A percentile compares a stretch with the other conserved stretches of the same genome.
phyloP scores from a whole-genome alignment of 1,140 invertebrate species.

The Aradophagus sp. region DNA sequence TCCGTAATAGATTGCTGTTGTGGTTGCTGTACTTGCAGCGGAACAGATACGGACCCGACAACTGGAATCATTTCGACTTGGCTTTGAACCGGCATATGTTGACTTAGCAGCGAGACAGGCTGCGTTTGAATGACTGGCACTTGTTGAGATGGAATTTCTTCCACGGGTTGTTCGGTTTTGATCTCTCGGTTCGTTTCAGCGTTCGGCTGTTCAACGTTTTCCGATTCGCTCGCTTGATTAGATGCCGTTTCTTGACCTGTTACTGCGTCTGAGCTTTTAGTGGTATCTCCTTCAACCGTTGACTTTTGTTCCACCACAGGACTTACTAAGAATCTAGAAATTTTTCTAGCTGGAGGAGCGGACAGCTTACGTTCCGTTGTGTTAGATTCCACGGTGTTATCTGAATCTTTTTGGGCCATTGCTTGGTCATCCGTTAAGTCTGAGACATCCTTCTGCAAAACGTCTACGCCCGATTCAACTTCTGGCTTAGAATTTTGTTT shows the following conservation, averaged over 20 bases:
- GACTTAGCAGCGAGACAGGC: no score
- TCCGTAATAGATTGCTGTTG: background rate
- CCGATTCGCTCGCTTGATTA: slow-evolving; percentile 1
- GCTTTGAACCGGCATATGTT: no score
- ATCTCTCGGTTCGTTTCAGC: slow-evolving; percentile 10
- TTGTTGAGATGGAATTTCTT: no score
- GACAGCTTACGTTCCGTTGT: slow-evolving; percentile 39
- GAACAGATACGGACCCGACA: no score
- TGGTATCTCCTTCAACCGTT: slow-evolving; percentile 27
- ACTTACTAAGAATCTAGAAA: slow-evolving; percentile 87
- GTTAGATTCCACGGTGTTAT: slow-evolving; percentile 17
- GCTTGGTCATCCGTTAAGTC: background rate
- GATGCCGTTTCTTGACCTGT: background rate
- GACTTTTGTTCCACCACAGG: slow-evolving; percentile 78
- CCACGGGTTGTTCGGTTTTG: background rate
- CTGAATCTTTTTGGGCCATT: background rate
- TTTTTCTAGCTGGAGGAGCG: slow-evolving; percentile 78
- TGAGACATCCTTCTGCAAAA: slow-evolving; percentile 2
- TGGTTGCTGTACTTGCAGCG: background rate
- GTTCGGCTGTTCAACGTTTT: slow-evolving; percentile 9
- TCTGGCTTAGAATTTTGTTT: slow-evolving; percentile 9
- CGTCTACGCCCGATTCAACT: slow-evolving; percentile 6
- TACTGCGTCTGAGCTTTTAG: slow-evolving; percentile 7
- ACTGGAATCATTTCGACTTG: no score
- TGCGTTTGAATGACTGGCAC: no score